Percentiles rank a stretch among this genome's conserved stretches.
Evolutionary conservation across 1,140 invertebrate species (phyloP).

Genomic region (Epicauta chinensis): DNA sequence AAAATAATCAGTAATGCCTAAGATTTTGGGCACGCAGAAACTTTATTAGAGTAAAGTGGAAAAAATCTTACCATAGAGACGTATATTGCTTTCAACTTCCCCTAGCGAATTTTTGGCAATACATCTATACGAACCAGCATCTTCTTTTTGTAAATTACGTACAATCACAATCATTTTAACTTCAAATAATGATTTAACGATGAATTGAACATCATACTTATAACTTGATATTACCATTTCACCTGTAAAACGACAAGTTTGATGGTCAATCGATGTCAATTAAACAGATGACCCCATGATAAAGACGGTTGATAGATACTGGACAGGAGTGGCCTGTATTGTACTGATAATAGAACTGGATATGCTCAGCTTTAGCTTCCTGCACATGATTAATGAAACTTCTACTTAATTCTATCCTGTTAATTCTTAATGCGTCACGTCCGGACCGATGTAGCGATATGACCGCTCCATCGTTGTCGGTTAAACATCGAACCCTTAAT

Average conservation of each 20-base stretch:
- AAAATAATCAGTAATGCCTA: no score
- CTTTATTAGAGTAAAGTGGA: no score
- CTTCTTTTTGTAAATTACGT: constrained; percentile 64
- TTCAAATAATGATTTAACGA: constrained; percentile 69
- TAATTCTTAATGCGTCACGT: constrained; percentile 36
- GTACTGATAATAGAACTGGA: constrained; percentile 22
- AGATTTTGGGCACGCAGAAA: no score
- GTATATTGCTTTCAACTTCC: constrained; percentile 80
- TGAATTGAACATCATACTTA: constrained; percentile 74
- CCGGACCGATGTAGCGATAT: constrained; percentile 17
- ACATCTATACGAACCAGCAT: constrained; percentile 82
- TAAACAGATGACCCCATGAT: constrained; percentile 17
- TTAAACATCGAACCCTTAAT: constrained; percentile 15
- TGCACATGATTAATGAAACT: constrained; percentile 34
- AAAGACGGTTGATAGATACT: constrained; percentile 24
- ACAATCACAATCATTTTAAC: constrained; percentile 79
- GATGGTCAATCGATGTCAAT: constrained; percentile 19
- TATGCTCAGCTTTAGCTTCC: constrained; percentile 20
- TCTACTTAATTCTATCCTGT: constrained; percentile 33
- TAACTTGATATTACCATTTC: constrained; percentile 76
- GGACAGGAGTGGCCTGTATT: constrained; percentile 27
- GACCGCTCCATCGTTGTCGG: constrained; percentile 13
- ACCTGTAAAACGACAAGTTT: constrained; percentile 47
- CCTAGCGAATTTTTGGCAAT: constrained; percentile 88
- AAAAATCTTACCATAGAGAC: constrained; percentile 70